These are phyloP conservation scores for Tribolium castaneum DNA, from an alignment of 1,140 invertebrate genomes.

Conservation along the genomic window DNA sequence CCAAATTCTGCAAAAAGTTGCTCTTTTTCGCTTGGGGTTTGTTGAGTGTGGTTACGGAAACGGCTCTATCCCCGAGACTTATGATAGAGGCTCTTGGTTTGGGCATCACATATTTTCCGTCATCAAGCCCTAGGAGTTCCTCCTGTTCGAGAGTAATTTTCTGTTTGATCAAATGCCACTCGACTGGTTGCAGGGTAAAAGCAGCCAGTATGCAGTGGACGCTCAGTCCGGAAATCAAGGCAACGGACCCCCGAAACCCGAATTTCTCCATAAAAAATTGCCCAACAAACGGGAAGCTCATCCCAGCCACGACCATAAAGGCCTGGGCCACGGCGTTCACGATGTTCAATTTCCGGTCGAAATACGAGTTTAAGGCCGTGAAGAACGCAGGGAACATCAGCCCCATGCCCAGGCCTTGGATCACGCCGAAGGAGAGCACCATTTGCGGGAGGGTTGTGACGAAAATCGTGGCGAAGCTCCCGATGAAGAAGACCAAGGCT, in stretches of 20 bases:
- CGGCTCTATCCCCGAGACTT: conserved; percentile 44
- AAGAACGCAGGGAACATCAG: conserved; percentile 70
- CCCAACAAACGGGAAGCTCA: conserved; percentile 69
- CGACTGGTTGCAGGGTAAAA: conserved; percentile 73
- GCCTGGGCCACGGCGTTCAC: conserved; percentile 72
- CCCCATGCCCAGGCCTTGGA: conserved; percentile 70
- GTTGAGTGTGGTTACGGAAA: conserved; percentile 46
- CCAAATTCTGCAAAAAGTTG: conserved; percentile 44
- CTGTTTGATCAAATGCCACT: conserved; percentile 73
- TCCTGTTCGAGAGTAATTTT: background rate
- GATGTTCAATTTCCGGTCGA: conserved; percentile 68
- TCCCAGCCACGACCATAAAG: conserved; percentile 68
- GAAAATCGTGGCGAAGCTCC: conserved; percentile 68
- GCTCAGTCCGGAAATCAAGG: conserved; percentile 72
- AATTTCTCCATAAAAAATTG: conserved; percentile 67
- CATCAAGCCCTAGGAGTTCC: background rate
- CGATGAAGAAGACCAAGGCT: conserved; percentile 66
- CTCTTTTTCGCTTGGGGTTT: conserved; percentile 4
- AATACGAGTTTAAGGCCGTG: conserved; percentile 71
- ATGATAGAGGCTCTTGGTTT: conserved; percentile 44
- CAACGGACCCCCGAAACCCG: conserved; percentile 70
- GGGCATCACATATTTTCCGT: background rate
- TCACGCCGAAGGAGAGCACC: conserved; percentile 68
- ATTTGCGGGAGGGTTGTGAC: conserved; percentile 67
- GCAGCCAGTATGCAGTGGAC: conserved; percentile 73